phyloP scores from a whole-genome alignment of 1,140 invertebrate species.

The Latrodectus geometricus region DNA sequence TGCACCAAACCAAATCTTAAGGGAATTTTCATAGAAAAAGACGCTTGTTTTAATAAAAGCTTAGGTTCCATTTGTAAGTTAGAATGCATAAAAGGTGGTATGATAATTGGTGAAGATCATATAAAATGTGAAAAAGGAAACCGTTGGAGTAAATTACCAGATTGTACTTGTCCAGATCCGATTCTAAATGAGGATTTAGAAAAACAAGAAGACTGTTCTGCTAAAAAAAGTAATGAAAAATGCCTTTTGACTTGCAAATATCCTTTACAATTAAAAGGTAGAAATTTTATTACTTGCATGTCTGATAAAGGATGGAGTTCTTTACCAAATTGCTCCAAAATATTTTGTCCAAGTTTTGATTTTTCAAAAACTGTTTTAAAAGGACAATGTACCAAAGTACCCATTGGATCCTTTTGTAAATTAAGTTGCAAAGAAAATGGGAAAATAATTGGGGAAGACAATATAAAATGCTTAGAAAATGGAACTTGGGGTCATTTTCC shows the following conservation, averaged over 20 bases:
- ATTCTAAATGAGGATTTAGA: not conserved
- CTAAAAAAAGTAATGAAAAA: not conserved
- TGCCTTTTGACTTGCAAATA: not conserved
- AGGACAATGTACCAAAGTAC: not conserved
- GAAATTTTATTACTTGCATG: not conserved
- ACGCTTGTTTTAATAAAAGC: not conserved
- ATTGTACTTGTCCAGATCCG: constrained; percentile 1
- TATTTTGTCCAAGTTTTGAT: too few species aligned
- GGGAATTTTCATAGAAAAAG: not conserved
- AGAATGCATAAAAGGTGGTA: not conserved
- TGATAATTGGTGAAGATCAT: not conserved
- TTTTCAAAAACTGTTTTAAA: too few species aligned
- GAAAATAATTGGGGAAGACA: not conserved
- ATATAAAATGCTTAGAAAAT: not conserved
- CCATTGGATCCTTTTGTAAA: not conserved
- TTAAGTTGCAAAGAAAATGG: not conserved
- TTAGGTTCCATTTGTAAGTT: not conserved
- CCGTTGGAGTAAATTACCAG: not conserved
- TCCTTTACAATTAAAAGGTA: not conserved
- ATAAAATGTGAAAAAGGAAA: not conserved
- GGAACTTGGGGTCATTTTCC: not conserved
- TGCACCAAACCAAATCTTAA: not conserved
- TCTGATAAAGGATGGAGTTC: not conserved
- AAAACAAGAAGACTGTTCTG: not conserved
- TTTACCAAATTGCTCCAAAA: not conserved